Conservation (phyloP, 2,113 vertebrate species). For the Alethe diademata region DNA sequence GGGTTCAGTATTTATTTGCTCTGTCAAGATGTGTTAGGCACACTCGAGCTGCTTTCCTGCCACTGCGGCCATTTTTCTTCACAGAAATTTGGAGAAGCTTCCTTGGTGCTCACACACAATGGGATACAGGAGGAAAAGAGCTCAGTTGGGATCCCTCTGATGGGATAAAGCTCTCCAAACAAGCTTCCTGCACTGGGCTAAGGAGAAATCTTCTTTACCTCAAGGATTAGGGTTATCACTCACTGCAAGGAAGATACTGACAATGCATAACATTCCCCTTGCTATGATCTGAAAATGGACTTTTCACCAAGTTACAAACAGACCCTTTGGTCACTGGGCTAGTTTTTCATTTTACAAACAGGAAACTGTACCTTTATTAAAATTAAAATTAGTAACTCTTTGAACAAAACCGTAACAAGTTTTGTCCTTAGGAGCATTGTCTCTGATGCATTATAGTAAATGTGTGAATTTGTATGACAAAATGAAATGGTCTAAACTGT, state of each 20-base stretch:
- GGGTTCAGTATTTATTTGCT: background rate
- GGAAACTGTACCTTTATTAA: background rate
- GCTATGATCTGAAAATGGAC: background rate
- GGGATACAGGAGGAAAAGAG: background rate
- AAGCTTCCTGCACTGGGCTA: background rate
- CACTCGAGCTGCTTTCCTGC: background rate
- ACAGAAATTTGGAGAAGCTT: background rate
- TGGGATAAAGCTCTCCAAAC: background rate
- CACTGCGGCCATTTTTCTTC: background rate
- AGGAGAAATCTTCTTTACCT: background rate
- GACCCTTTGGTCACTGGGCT: background rate
- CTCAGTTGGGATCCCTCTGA: background rate
- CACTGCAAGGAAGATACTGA: background rate
- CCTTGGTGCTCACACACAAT: background rate
- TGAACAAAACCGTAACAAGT: background rate
- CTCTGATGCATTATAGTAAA: background rate
- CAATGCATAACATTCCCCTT: background rate
- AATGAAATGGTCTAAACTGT: background rate
- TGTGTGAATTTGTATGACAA: background rate
- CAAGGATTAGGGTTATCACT: background rate
- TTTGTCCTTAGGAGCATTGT: background rate
- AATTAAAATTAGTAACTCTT: background rate
- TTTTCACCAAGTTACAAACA: background rate
- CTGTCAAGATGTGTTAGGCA: background rate
- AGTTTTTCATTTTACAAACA: background rate